Conservation (phyloP, 2,888 invertebrate species). For the Erebia epiphron region DNA sequence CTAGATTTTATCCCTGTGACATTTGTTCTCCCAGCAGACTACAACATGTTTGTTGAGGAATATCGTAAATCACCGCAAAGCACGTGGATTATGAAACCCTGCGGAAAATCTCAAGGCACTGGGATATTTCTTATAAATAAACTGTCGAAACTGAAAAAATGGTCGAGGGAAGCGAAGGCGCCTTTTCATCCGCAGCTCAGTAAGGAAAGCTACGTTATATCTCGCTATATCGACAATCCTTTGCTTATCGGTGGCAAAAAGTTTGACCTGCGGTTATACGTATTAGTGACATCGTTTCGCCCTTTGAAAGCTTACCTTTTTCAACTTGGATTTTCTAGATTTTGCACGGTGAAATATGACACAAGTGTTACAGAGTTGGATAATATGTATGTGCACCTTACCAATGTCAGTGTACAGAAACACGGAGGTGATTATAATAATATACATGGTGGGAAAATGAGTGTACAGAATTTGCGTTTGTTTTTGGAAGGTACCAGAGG, state of each 20-base stretch:
- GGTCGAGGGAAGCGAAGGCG: constrained; percentile 87
- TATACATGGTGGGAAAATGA: constrained; percentile 98
- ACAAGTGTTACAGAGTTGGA: constrained; percentile 94
- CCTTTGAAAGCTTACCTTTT: constrained; percentile 97
- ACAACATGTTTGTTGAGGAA: constrained; percentile 98
- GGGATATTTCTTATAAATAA: constrained; percentile 98
- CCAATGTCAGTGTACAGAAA: constrained; percentile 98
- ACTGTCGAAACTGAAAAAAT: constrained; percentile 95
- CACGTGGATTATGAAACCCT: constrained; percentile 99
- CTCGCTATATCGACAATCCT: constrained; percentile 97
- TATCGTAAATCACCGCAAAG: constrained; percentile 96
- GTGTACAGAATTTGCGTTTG: constrained; percentile 94
- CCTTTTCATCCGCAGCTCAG: constrained; percentile 90
- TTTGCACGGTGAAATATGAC: constrained; percentile 98
- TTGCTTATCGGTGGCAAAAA: constrained; percentile 98
- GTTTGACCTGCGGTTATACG: constrained; percentile 96
- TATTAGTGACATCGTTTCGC: constrained; percentile 95
- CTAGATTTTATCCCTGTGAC: constrained; percentile 97
- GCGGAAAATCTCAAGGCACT: constrained; percentile 95
- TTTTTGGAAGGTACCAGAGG: constrained; percentile 96
- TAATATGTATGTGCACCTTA: constrained; percentile 97
- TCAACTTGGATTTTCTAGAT: constrained; percentile 96
- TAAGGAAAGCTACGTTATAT: constrained; percentile 98
- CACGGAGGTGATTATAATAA: constrained; percentile 98
- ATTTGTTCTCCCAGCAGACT: constrained; percentile 97